phyloP scores from a whole-genome alignment of 2,888 invertebrate genomes.

The Rhamnusium bicolor region DNA sequence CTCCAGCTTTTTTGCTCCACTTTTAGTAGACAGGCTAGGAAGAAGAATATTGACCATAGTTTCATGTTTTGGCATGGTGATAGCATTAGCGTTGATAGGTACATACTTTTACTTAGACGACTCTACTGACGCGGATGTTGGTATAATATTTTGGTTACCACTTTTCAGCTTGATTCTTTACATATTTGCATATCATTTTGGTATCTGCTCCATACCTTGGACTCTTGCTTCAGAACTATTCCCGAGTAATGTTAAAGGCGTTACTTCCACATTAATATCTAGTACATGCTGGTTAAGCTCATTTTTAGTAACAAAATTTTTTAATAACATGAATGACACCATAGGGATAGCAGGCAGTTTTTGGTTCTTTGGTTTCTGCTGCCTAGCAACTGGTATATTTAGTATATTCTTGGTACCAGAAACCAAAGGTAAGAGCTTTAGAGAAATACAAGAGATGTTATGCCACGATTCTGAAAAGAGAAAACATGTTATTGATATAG shows the following conservation, averaged over 20 bases:
- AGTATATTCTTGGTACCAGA: slow-evolving; percentile 66
- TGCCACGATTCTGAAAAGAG: background rate
- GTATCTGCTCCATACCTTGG: slow-evolving; percentile 84
- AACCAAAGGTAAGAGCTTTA: slow-evolving; percentile 53
- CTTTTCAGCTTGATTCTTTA: slow-evolving; percentile 81
- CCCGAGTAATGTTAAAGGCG: slow-evolving; percentile 82
- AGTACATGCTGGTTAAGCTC: slow-evolving; percentile 82
- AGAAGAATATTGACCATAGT: slow-evolving; percentile 80
- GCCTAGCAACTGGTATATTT: slow-evolving; percentile 79
- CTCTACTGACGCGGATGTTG: slow-evolving; percentile 69
- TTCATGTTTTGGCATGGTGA: slow-evolving; percentile 78
- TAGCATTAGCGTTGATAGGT: slow-evolving; percentile 76
- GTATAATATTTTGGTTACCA: slow-evolving; percentile 79
- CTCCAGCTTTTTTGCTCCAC: slow-evolving; percentile 81
- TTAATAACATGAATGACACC: slow-evolving; percentile 72
- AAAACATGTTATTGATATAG: background rate
- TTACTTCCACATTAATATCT: slow-evolving; percentile 82
- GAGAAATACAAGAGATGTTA: slow-evolving; percentile 52
- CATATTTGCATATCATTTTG: slow-evolving; percentile 75
- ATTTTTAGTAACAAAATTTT: slow-evolving; percentile 82
- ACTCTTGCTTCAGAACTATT: slow-evolving; percentile 87
- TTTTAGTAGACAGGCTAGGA: slow-evolving; percentile 85
- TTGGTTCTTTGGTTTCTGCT: slow-evolving; percentile 79
- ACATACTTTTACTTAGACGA: slow-evolving; percentile 71
- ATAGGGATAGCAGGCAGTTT: slow-evolving; percentile 79